Base-by-base conservation (phyloP, 1,140 invertebrate genomes). In the Stenopsyche tienmushanensis region DNA sequence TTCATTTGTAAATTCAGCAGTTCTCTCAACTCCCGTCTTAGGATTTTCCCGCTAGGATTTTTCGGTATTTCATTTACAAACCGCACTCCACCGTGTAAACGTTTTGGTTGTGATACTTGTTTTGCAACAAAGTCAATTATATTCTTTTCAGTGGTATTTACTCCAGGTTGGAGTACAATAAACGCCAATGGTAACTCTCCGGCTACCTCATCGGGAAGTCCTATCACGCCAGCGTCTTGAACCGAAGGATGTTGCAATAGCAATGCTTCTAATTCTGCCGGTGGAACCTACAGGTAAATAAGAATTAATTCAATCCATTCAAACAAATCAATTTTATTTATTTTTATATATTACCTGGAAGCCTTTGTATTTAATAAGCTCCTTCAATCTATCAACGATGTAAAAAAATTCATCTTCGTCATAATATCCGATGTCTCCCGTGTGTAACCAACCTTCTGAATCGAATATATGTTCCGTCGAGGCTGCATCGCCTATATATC, bases 341-440 rank as follows among this genome's bases (percentile, higher is more conserved):
- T 42, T 55, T 5, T 55, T 17, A 17, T n/a, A 29, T 5, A 85
- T 74, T 9, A 92, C 88, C 81, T 92, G 90, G 69, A 82, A 83
- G 34, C 85, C 88, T 78, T 91, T 90, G 72, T 89, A 90, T 74
- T 92, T 93, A 49, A 92, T 92, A 3, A 93, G 77, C 74, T 92
- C 90, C 73, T 93, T 93, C 1, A 90, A 73, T 57, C 90, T 79
- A 72, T 92, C 90, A 2, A 89, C 84, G 68, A 92, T 84, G 59
- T 83, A 89, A 70, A 91, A 83, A 64, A 81, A 85, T 0, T 82
- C 83, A n/a, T 90, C 82, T 39, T 85, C 76, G 69, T 92, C 89
- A 69, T 85, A 87, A 73, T 87, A 90, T 1, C 86, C 91, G 62
- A 92, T 78, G 75, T 93, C 90, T 45, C 91, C 91, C 45, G 90